These are phyloP conservation scores for Anneissia japonica DNA, from an alignment of 35 echinoderm and acorn worm genomes.

Conservation along the genomic window DNA sequence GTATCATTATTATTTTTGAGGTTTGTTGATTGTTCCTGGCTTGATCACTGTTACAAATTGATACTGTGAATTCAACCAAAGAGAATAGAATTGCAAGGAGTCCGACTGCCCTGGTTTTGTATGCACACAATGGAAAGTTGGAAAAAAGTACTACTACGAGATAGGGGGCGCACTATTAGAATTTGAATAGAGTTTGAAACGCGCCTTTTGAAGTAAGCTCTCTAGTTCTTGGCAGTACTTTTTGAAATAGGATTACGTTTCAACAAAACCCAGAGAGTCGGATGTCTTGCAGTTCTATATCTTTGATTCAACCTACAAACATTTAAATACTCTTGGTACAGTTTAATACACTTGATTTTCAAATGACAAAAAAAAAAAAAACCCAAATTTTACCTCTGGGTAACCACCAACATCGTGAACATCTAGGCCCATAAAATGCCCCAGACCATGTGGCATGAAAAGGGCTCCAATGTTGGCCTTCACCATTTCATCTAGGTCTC, in stretches of 20 bases:
- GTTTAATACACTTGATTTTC: not conserved
- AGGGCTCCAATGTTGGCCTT: conserved; percentile 52
- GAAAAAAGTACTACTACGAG: no score
- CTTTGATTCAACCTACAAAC: not conserved
- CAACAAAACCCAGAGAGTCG: not conserved
- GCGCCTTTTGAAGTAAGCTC: not conserved
- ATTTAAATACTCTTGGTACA: not conserved
- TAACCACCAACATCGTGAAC: conserved; percentile 90
- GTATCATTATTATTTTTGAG: no score
- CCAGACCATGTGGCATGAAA: conserved; percentile 91
- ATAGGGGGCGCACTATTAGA: no score
- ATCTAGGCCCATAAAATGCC: conserved; percentile 94
- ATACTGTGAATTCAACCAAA: no score
- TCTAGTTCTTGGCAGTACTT: not conserved
- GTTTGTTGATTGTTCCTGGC: no score
- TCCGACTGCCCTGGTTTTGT: no score
- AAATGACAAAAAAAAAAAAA: no score
- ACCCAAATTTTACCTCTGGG: conserved; percentile 74
- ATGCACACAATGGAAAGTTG: no score
- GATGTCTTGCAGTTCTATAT: not conserved
- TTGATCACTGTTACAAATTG: no score
- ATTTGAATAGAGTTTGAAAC: not conserved
- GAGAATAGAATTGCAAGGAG: no score
- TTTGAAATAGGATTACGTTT: not conserved
- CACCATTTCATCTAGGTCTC: conserved; percentile 84